These are phyloP conservation scores for Eupristina koningsbergeri DNA, from an alignment of 1,140 invertebrate species.

Conservation along the genomic window DNA sequence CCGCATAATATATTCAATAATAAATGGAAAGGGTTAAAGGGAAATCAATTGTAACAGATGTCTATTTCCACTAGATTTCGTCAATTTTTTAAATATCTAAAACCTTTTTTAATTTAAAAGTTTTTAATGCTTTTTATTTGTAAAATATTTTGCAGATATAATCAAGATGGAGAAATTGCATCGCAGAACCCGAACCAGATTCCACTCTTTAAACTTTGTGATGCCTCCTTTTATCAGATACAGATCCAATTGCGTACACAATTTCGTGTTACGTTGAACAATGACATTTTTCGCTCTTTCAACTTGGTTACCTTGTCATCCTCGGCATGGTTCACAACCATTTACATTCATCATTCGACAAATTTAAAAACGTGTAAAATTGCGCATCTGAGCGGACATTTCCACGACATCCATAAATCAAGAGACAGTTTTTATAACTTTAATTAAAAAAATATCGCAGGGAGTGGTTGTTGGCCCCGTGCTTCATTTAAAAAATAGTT, in stretches of 20 bases:
- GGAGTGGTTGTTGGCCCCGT: no score
- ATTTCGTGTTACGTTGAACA: slow-evolving; percentile 1
- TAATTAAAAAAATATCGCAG: neutral
- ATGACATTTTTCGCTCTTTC: neutral
- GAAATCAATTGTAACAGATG: neutral
- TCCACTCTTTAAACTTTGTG: neutral
- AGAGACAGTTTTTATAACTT: neutral
- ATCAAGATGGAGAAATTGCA: neutral
- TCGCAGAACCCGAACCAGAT: no score
- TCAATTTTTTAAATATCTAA: neutral
- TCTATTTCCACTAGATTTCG: neutral
- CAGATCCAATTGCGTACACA: neutral
- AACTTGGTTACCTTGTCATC: neutral
- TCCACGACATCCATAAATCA: neutral
- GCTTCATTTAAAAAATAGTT: no score
- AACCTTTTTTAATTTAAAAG: neutral
- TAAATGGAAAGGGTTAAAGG: no score
- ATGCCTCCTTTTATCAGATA: neutral
- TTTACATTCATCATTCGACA: slow-evolving; percentile 10
- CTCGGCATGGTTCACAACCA: neutral
- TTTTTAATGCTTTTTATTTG: neutral
- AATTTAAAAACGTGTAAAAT: neutral
- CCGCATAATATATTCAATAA: no score
- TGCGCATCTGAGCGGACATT: neutral
- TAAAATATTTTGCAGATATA: neutral